Evolutionary conservation across 2,797 vertebrate species (phyloP).

Genomic region (Clarias fuscus): DNA sequence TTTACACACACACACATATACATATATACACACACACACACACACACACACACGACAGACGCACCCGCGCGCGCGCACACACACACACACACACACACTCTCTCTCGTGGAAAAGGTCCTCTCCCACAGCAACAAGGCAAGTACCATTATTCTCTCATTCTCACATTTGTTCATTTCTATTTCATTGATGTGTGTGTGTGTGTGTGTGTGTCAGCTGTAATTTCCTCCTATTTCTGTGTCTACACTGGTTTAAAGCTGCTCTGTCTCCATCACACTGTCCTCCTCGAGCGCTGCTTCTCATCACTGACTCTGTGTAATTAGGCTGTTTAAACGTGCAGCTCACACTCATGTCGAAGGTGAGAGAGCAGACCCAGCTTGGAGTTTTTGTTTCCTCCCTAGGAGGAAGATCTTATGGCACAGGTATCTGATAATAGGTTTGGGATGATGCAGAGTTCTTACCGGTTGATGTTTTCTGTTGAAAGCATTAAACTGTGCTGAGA

Average conservation of each 20-base stretch:
- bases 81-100: slow-evolving; percentile 56
- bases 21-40: slow-evolving; percentile 49
- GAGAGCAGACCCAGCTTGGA: background rate
- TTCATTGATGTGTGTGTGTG: background rate
- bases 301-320: background rate
- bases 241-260: background rate
- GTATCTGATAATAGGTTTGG: background rate
- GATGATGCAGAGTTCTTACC: background rate
- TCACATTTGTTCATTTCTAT: background rate
- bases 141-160: slow-evolving; percentile 32
- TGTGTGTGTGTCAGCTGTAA: background rate
- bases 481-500: background rate
- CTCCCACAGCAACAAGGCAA: slow-evolving; percentile 53
- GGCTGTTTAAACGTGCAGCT: background rate
- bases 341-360: background rate
- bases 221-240: background rate
- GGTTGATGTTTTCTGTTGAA: background rate
- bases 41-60: background rate
- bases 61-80: background rate
- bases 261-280: background rate
- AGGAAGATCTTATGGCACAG: background rate
- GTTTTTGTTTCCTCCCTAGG: background rate
- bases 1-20: slow-evolving; percentile 1
- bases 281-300: background rate
- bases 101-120: slow-evolving; percentile 51